A percentile compares a stretch with the other conserved stretches of the same genome.
phyloP scores from a whole-genome alignment of 2,888 invertebrate species.

The Peribatodes rhomboidaria region DNA sequence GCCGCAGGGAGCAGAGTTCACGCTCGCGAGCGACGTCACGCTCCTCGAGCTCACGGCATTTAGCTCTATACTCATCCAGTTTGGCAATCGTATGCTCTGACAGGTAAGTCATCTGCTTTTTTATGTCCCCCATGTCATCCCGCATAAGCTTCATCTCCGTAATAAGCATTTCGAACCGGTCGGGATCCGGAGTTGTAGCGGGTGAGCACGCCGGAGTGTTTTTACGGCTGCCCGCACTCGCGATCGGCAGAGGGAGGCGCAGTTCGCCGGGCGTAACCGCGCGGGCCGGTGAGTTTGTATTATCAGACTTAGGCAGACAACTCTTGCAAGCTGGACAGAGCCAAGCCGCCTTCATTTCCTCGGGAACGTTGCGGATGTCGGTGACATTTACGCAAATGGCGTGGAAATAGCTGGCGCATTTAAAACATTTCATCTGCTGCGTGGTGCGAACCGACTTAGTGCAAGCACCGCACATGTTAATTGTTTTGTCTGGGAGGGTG shows the following conservation, averaged over 20 bases:
- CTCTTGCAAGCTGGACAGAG: neutral
- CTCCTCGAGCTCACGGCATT: constrained; percentile 1
- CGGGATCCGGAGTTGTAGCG: neutral
- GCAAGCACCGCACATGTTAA: neutral
- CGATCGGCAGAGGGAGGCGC: neutral
- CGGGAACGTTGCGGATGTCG: neutral
- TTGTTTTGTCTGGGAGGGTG: neutral
- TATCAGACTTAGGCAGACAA: neutral
- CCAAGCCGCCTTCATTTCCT: neutral
- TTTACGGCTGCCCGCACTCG: neutral
- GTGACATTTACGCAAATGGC: neutral
- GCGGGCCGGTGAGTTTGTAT: neutral
- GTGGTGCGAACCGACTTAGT: neutral
- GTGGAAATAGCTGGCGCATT: neutral
- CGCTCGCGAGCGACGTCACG: neutral
- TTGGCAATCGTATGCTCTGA: neutral
- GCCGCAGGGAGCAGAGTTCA: neutral
- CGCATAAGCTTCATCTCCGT: neutral
- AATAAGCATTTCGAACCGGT: neutral
- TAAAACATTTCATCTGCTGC: neutral
- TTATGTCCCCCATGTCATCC: neutral
- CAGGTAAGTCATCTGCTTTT: constrained; percentile 1
- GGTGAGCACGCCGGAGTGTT: neutral
- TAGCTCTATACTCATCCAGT: neutral
- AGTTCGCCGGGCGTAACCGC: neutral